Base-by-base conservation (phyloP, 2,797 vertebrate genomes). In the Hemitrygon akajei region DNA sequence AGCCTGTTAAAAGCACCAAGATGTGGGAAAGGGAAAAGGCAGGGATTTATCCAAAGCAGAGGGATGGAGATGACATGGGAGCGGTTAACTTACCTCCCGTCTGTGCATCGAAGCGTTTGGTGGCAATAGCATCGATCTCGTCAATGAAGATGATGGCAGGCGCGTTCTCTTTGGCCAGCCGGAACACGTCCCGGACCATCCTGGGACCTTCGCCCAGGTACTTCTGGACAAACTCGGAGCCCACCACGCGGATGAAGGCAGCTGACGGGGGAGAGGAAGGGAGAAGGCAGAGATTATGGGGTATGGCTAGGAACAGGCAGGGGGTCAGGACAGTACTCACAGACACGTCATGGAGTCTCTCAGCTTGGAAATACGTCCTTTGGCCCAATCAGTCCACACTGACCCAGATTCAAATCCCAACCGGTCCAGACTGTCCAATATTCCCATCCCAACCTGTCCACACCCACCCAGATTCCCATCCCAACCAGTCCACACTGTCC, bases 101-200 rank as follows among this genome's bases (percentile, higher is more conserved):
- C 96, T 99, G 98, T 16, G 98, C 98, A 60, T 99, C 98, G 3
- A 99, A 99, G 84, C 98, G 97, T 95, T 99, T 99, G 0, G 98
- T 99, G 95, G 98, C 98, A 0, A 99, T 99, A 95, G 98, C 98
- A 66, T 99, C 98, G 0, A 99, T 99, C 96, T 99, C 98, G 0
- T 99, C 98, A 1, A 99, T 99, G 95, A 99, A 99, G 96, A 99
- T 99, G 96, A 99, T 99, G 94, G 98, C 98, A 0, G 98, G 98
- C 0, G 98, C 98, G 0, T 99, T 99, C 96, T 99, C 98, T 95
- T 99, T 99, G n/a, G 98, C 98, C 96, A 99, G 95, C 94, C 98
- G 97, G 96, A 99, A 99, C 75, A 99, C 98, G 0, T 99, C 98
- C 0, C 98, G 97, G 75, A 99, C 98, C 98, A 99, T 99, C 16